Evolutionary conservation across 2,113 vertebrate genomes (phyloP).

Genomic region (Crotalus helleri): DNA sequence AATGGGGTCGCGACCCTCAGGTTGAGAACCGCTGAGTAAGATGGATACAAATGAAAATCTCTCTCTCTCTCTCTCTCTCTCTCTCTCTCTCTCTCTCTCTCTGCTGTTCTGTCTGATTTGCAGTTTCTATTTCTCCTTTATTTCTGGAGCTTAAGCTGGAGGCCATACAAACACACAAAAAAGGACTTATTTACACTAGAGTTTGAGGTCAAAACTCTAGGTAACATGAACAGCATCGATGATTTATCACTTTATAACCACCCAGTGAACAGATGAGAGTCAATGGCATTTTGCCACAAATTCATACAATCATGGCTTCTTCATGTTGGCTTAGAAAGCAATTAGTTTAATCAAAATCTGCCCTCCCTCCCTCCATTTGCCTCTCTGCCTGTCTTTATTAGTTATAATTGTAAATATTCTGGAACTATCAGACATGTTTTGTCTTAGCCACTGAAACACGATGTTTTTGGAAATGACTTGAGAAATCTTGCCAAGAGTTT

Average conservation of each 20-base stretch:
- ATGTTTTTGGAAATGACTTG: slow-evolving; percentile 43
- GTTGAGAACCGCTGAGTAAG: background rate
- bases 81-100: too few species aligned
- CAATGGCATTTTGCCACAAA: slow-evolving; percentile 48
- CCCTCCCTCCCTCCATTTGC: slow-evolving; percentile 3
- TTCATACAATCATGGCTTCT: slow-evolving; percentile 39
- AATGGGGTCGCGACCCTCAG: too few species aligned
- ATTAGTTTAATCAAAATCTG: slow-evolving; percentile 69
- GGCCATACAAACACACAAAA: slow-evolving; percentile 2
- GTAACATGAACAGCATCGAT: slow-evolving; percentile 38
- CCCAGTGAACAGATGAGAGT: slow-evolving; percentile 38
- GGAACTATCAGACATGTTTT: slow-evolving; percentile 62
- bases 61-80: background rate
- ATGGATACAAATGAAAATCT: slow-evolving; percentile 21
- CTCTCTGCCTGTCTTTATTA: slow-evolving; percentile 39
- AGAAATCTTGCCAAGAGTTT: slow-evolving; percentile 55
- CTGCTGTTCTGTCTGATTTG: background rate
- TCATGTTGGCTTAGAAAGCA: slow-evolving; percentile 62
- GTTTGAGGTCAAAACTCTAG: slow-evolving; percentile 33
- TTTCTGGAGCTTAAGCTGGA: background rate
- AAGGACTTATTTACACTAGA: slow-evolving; percentile 4
- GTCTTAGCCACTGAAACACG: slow-evolving; percentile 54
- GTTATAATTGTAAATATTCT: slow-evolving; percentile 64
- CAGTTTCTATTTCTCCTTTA: slow-evolving; percentile 17
- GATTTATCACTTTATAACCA: slow-evolving; percentile 53